Base-by-base conservation (phyloP, 2,113 vertebrate genomes). In the Platichthys flesus region DNA sequence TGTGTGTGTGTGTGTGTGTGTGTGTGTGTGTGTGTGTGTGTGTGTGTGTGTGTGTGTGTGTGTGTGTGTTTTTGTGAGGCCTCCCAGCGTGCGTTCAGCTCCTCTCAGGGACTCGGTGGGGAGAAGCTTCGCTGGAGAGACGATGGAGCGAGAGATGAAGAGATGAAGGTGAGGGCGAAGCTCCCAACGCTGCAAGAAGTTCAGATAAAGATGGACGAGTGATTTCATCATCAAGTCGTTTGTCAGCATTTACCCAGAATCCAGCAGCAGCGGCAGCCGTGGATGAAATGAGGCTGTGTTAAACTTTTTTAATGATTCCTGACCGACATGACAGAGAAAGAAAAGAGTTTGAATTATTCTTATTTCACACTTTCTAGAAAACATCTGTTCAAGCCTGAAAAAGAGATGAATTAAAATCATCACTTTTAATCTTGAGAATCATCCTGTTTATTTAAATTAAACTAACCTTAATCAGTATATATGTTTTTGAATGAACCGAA, bases 81-180 rank as follows among this genome's bases (percentile, higher is more conserved):
- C 40, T 49, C 47, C 3, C 47, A 49, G 47, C 47, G 15, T 49
- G 47, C 4, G 47, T 49, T 15, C 47, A 10, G 47, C 47, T 49
- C 47, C 47, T 49, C 16, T 18, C 15, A 49, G 16, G 16, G 14
- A 15, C 47, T 49, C 47, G 6, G 47, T 49, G 47, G 47, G 47
- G 1, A 18, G 47, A 49, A 49, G 47, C 15, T 49, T 18, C 8
- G 51, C 51, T 65, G 55, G 62, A 71, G 31, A 79, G 52, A 37
- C 1, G 75, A 31, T 65, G 51, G 35, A 67, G 58, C 20, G 20
- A n/a, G 56, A 52, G 52, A 63, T 72, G 71, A 64, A 75, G 71
- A 78, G 71, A 78, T 66, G 77, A 74, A 69, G 80, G 71, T 78
- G 80, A 80, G 67, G 66, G 66, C 23, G 62, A 45, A 60, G 42